These are phyloP conservation scores for Scaptodrosophila latifasciaeformis DNA, from an alignment of 2,888 invertebrate species.

Conservation along the genomic window DNA sequence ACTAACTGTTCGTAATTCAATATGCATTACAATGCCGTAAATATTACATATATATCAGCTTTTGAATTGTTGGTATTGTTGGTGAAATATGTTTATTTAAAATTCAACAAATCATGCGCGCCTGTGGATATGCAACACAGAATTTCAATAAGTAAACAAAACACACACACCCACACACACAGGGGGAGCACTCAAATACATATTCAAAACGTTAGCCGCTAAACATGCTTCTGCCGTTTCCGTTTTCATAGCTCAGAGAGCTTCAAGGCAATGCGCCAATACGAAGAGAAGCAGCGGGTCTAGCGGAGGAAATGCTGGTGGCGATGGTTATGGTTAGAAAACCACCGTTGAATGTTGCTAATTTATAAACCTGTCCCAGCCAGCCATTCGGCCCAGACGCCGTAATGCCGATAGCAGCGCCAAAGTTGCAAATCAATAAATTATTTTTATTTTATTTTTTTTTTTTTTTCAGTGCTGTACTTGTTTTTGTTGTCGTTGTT, in stretches of 20 bases:
- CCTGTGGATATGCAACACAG: slow-evolving; percentile 66
- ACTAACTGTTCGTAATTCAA: slow-evolving; percentile 44
- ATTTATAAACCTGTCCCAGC: slow-evolving; percentile 56
- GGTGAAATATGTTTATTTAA: slow-evolving; percentile 39
- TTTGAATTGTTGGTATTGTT: slow-evolving; percentile 3
- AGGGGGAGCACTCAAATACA: background rate
- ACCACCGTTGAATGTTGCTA: slow-evolving; percentile 45
- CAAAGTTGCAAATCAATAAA: slow-evolving; percentile 64
- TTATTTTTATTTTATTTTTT: slow-evolving; percentile 15
- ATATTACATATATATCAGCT: slow-evolving; percentile 40
- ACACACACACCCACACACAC: background rate
- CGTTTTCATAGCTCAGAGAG: too few species aligned
- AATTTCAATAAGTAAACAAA: slow-evolving; percentile 67
- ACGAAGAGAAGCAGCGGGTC: too few species aligned
- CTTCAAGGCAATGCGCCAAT: too few species aligned
- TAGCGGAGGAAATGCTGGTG: too few species aligned
- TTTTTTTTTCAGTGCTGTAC: background rate
- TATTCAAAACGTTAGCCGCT: background rate
- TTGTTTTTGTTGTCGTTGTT: background rate
- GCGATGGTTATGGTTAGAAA: background rate
- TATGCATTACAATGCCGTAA: slow-evolving; percentile 56
- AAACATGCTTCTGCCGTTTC: slow-evolving; percentile 1
- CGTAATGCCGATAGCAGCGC: slow-evolving; percentile 26
- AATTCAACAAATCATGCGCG: slow-evolving; percentile 65
- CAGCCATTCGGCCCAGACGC: slow-evolving; percentile 25